A percentile compares a stretch with the other conserved stretches of the same genome.
These are phyloP conservation scores for Enteromius viviparus DNA, from an alignment of 2,797 vertebrate genomes.

Conservation along the genomic window DNA sequence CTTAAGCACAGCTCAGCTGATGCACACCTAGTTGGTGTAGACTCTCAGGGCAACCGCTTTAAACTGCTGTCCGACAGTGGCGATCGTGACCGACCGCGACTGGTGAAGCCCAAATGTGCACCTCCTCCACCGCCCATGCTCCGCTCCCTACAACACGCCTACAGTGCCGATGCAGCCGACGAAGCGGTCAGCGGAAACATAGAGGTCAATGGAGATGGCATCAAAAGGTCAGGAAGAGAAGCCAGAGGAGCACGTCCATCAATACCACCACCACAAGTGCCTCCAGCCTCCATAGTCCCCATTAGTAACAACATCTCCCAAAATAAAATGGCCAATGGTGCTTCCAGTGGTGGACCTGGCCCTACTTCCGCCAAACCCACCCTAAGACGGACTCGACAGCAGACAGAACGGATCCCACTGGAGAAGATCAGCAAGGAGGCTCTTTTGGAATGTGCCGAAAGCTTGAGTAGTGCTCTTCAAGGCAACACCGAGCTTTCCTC, in stretches of 20 bases:
- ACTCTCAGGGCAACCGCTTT: conserved; percentile 99
- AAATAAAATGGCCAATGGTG: conserved; percentile 91
- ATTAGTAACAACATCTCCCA: conserved; percentile 72
- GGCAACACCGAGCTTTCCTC: conserved; percentile 81
- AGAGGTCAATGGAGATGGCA: conserved; percentile 82
- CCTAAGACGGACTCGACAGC: conserved; percentile 89
- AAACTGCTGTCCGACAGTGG: conserved; percentile 95
- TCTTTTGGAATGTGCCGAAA: conserved; percentile 90
- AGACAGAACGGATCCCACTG: conserved; percentile 83
- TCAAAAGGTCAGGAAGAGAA: conserved; percentile 83
- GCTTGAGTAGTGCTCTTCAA: conserved; percentile 86
- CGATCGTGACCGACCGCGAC: conserved; percentile 90
- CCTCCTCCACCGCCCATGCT: conserved; percentile 93
- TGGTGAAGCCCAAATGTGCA: conserved; percentile 97
- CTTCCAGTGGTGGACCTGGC: conserved; percentile 58
- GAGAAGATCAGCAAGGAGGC: conserved; percentile 95
- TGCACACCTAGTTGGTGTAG: conserved; percentile 92
- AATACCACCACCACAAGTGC: conserved; percentile 86
- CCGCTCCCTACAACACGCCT: conserved; percentile 84
- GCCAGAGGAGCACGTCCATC: conserved; percentile 84
- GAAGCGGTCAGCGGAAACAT: conserved; percentile 68
- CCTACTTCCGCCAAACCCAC: conserved; percentile 82
- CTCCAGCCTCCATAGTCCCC: conserved; percentile 73
- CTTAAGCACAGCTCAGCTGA: conserved; percentile 93
- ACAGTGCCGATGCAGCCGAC: conserved; percentile 77